phyloP scores from a whole-genome alignment of 2,888 invertebrate species.

The Lomographa bimaculata region DNA sequence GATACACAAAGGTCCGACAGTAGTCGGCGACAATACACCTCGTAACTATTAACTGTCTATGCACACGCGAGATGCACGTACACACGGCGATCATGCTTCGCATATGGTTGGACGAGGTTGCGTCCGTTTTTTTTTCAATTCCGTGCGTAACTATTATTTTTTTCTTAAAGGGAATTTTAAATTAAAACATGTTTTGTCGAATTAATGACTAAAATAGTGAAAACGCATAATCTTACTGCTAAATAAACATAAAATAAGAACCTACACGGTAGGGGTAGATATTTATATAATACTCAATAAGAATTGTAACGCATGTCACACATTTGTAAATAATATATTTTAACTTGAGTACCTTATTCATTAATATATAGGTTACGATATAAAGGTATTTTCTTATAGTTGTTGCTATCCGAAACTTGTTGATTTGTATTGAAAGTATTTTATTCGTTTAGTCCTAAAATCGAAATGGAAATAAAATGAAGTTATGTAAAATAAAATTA shows the following conservation, averaged over 20 bases:
- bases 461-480: constrained; percentile 29
- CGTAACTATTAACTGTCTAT: no score
- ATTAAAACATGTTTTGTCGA: no score
- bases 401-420: constrained; percentile 23
- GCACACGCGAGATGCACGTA: no score
- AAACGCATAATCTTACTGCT: constrained; percentile 18
- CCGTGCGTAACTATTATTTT: no score
- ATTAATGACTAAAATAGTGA: no score
- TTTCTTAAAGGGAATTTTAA: no score
- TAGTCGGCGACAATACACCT: no score
- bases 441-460: constrained; percentile 28
- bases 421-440: constrained; percentile 35
- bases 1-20: no score
- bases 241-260: constrained; percentile 32
- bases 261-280: constrained; percentile 41
- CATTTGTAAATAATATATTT: constrained; percentile 61
- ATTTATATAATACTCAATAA: constrained; percentile 53
- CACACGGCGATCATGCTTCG: no score
- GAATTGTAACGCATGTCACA: constrained; percentile 41
- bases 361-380: constrained; percentile 17
- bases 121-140: no score
- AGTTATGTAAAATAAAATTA: constrained; percentile 24
- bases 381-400: constrained; percentile 16
- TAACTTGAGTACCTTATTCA: constrained; percentile 34
- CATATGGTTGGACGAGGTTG: no score